Conservation (phyloP, 2,888 invertebrate genomes). For the Pandemis heparana region DNA sequence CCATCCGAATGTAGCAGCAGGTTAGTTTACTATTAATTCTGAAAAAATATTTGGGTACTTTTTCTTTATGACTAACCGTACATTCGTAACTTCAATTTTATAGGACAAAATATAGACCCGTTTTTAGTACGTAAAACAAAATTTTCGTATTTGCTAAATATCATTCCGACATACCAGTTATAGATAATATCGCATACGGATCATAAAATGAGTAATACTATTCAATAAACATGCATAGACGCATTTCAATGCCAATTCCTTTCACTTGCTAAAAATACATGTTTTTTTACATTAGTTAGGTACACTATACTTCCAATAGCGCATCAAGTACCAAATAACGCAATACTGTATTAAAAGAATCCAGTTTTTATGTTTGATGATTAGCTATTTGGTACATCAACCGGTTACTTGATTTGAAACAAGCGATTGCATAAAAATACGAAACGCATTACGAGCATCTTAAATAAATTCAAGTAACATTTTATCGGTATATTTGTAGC, state of each 20-base stretch:
- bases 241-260: background rate
- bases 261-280: background rate
- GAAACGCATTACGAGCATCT: background rate
- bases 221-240: background rate
- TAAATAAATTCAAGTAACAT: no score
- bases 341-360: background rate
- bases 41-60: no score
- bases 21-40: no score
- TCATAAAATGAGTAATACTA: background rate
- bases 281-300: background rate
- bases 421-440: constrained; percentile 31
- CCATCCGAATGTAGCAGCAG: no score
- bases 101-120: no score
- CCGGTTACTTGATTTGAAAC: constrained; percentile 18
- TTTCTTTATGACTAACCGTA: no score
- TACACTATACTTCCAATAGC: background rate
- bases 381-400: constrained; percentile 18
- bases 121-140: background rate
- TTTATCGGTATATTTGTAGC: no score
- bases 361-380: constrained; percentile 18
- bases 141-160: background rate
- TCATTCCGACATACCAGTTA: background rate
- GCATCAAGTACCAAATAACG: background rate
- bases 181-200: background rate
- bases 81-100: no score